These are phyloP conservation scores for Dasypus novemcinctus DNA, from an alignment of 2,113 vertebrate species.

Conservation along the genomic window DNA sequence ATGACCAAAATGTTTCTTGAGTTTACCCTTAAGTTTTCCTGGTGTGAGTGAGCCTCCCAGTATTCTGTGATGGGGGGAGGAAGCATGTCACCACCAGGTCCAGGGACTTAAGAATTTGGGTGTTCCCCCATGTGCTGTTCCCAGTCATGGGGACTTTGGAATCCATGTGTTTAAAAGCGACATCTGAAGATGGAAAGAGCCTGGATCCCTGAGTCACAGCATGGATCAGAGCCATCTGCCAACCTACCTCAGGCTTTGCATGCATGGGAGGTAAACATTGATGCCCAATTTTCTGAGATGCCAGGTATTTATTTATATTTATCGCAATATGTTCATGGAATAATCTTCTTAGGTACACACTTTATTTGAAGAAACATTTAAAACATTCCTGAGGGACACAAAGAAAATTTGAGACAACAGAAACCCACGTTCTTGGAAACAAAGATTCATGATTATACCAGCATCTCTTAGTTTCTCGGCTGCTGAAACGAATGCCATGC, in stretches of 20 bases:
- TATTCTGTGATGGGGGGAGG: not conserved
- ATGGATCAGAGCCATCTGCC: too few species aligned
- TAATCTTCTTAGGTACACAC: not conserved
- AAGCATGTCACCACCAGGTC: not conserved
- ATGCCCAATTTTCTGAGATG: not conserved
- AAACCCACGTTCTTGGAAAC: not conserved
- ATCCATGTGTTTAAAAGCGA: too few species aligned
- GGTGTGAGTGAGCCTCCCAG: not conserved
- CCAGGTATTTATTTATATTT: not conserved
- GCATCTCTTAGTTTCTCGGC: too few species aligned
- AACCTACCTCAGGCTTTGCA: too few species aligned
- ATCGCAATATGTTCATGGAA: not conserved
- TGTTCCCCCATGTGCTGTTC: not conserved
- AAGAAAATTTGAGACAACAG: not conserved
- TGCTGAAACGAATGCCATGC: too few species aligned
- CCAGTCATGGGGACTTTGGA: too few species aligned
- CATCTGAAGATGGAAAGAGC: too few species aligned
- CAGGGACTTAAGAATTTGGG: too few species aligned
- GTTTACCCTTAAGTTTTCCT: not conserved
- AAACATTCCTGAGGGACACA: not conserved
- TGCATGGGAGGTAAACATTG: too few species aligned
- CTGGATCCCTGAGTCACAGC: too few species aligned
- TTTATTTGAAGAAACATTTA: not conserved
- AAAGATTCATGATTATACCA: not conserved
- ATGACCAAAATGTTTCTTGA: not conserved